A percentile compares a stretch with the other conserved stretches of the same genome.
phyloP scores from a whole-genome alignment of 2,888 invertebrate genomes.

The Drosophila infuscata region DNA sequence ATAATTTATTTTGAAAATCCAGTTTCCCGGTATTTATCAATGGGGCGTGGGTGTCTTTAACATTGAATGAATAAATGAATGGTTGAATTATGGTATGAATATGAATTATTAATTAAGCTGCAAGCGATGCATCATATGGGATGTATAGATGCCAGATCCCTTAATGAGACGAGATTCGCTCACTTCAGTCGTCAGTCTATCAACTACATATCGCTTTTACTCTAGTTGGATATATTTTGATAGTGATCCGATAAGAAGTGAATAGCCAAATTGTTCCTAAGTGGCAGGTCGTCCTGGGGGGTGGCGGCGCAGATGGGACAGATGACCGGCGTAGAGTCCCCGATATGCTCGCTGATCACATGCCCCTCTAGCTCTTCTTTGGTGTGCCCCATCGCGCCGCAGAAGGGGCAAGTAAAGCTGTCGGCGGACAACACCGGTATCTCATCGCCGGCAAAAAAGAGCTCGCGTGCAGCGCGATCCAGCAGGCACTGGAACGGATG shows the following conservation, averaged over 20 bases:
- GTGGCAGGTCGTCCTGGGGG: conserved; percentile 21
- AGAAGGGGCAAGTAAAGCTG: conserved; percentile 55
- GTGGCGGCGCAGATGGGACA: conserved; percentile 56
- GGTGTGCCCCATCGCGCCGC: conserved; percentile 10
- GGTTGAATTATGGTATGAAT: neutral
- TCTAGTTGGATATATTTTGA: too few species aligned
- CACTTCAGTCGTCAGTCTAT: too few species aligned
- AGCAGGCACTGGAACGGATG: conserved; percentile 66
- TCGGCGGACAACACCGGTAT: conserved; percentile 49
- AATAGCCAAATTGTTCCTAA: conserved; percentile 13
- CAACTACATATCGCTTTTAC: too few species aligned
- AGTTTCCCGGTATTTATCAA: neutral
- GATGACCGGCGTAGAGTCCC: conserved; percentile 35
- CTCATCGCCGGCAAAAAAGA: conserved; percentile 47
- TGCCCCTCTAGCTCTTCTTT: conserved; percentile 16
- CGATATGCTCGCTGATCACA: conserved; percentile 26
- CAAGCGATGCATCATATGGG: neutral
- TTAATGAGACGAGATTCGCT: neutral
- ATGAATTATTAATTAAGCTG: neutral
- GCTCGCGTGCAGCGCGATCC: conserved; percentile 33
- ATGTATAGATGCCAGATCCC: neutral
- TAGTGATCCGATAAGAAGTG: too few species aligned
- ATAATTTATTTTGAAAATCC: neutral
- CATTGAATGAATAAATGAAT: neutral
- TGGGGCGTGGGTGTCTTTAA: neutral